Conservation (phyloP, 2,888 invertebrate genomes). For the Leptinotarsa rubiginosa region DNA sequence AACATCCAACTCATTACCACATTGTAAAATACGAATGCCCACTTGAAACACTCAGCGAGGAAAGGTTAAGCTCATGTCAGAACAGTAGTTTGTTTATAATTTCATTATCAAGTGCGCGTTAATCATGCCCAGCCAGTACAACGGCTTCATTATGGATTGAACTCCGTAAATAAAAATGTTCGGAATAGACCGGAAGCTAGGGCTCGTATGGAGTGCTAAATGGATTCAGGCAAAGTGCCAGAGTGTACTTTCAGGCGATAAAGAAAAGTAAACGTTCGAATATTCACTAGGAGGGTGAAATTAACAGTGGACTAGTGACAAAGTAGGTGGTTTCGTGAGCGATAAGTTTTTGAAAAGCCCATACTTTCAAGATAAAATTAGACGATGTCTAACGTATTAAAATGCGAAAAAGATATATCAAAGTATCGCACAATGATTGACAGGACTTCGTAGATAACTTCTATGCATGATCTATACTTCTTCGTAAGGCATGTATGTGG, state of each 20-base stretch:
- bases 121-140: constrained; percentile 25
- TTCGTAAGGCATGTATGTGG: too few species aligned
- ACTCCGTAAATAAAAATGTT: constrained; percentile 43
- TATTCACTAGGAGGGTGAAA: neutral
- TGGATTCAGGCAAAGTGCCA: constrained; percentile 8
- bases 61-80: constrained; percentile 31
- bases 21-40: constrained; percentile 15
- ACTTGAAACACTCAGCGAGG: constrained; percentile 13
- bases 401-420: too few species aligned
- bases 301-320: neutral
- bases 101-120: constrained; percentile 35
- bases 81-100: constrained; percentile 36
- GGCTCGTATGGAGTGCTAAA: constrained; percentile 13
- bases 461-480: too few species aligned
- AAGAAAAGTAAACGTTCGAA: constrained; percentile 4
- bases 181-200: constrained; percentile 19
- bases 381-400: too few species aligned
- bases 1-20: constrained; percentile 8
- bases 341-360: too few species aligned
- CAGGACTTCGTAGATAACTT: too few species aligned
- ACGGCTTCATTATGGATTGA: constrained; percentile 35
- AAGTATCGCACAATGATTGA: too few species aligned
- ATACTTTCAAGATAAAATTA: too few species aligned
- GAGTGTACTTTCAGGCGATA: neutral
- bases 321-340: too few species aligned